A percentile compares a stretch with the other conserved stretches of the same genome.
Conservation (phyloP, 1,140 invertebrate species). For the Atta cephalotes region DNA sequence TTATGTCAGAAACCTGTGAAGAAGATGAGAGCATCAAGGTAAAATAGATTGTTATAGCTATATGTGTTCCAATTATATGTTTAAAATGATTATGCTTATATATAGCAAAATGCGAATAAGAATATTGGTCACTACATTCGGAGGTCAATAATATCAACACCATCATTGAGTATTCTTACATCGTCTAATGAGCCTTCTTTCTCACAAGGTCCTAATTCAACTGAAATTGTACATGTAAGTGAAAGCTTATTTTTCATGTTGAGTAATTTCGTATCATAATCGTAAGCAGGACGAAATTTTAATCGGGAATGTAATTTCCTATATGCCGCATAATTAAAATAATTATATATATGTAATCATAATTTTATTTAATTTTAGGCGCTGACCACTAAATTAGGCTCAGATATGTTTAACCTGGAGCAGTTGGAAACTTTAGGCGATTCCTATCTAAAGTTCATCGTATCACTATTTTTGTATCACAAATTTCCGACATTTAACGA, state of each 20-base stretch:
- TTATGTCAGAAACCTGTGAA: slow-evolving; percentile 81
- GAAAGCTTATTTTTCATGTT: background rate
- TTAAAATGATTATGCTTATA: slow-evolving; percentile 11
- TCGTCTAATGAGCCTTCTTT: background rate
- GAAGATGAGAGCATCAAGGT: slow-evolving; percentile 6
- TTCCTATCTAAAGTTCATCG: slow-evolving; percentile 94
- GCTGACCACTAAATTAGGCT: slow-evolving; percentile 90
- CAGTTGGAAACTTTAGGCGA: slow-evolving; percentile 95
- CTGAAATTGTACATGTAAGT: slow-evolving; percentile 75
- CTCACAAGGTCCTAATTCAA: slow-evolving; percentile 68
- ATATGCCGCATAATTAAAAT: background rate
- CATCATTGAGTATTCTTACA: slow-evolving; percentile 67
- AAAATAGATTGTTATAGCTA: background rate
- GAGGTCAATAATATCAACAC: slow-evolving; percentile 51
- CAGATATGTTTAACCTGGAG: slow-evolving; percentile 94
- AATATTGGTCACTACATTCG: slow-evolving; percentile 35
- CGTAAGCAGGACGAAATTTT: too few relatives aligned
- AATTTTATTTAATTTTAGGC: slow-evolving; percentile 84
- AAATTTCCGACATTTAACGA: slow-evolving; percentile 91
- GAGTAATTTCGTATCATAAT: too few relatives aligned
- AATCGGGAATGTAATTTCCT: too few relatives aligned
- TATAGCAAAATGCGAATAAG: slow-evolving; percentile 45
- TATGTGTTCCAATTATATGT: slow-evolving; percentile 4
- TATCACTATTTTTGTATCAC: slow-evolving; percentile 91
- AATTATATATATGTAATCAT: background rate